Conservation (phyloP, 2,888 invertebrate species). For the Leptura quadrifasciata region DNA sequence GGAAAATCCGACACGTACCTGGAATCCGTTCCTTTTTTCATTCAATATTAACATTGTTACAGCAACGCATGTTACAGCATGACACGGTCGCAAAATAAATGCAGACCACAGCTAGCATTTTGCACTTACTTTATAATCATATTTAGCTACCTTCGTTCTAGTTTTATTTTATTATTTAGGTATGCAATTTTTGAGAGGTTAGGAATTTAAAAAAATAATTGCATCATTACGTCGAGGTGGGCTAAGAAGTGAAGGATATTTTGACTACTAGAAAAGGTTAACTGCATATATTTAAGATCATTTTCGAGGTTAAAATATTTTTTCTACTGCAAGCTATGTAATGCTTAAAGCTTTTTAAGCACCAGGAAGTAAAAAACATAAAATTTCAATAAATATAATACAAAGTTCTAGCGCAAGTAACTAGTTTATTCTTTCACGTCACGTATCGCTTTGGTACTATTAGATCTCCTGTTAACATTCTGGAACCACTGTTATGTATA, state of each 20-base stretch:
- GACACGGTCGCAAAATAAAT: constrained; percentile 18
- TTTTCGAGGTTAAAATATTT: constrained; percentile 4
- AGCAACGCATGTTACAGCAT: constrained; percentile 22
- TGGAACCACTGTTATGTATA: background rate
- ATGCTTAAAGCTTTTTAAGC: too few species aligned
- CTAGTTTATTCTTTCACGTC: too few species aligned
- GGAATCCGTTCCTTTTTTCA: constrained; percentile 10
- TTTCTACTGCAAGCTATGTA: too few species aligned
- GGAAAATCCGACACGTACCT: constrained; percentile 1
- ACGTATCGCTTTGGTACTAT: background rate
- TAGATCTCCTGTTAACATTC: background rate
- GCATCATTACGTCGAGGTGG: background rate
- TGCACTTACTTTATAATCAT: constrained; percentile 24
- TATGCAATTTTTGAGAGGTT: background rate
- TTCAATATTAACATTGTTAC: constrained; percentile 30
- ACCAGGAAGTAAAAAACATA: too few species aligned
- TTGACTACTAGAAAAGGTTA: background rate
- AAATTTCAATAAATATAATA: too few species aligned
- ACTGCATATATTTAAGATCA: background rate
- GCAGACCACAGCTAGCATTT: constrained; percentile 25
- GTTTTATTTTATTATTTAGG: background rate
- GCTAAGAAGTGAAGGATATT: background rate
- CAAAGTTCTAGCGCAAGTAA: too few species aligned
- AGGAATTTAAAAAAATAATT: background rate
- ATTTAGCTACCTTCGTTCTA: background rate